Base-by-base conservation (phyloP, 1,140 invertebrate species). In the Reticulitermes speratus region DNA sequence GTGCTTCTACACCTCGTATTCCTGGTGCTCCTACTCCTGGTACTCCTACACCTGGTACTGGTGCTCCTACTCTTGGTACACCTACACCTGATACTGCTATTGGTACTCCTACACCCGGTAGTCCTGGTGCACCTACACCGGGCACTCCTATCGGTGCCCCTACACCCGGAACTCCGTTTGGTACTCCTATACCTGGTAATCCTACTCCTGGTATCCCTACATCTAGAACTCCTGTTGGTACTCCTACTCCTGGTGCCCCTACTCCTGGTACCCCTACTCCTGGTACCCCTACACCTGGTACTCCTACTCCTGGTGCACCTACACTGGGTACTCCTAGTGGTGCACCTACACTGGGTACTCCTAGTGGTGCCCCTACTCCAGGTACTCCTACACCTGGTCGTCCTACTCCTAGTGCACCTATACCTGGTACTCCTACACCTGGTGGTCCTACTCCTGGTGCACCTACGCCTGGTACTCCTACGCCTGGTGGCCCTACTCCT, bases 221-320 rank as follows among this genome's bases (percentile, higher is more conserved):
- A 84, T 86, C 87, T 86, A 44, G 32, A 85, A 52, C 19, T 8
- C 85, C 86, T 84, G 59, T 86, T 59, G 87, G 84, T 82, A 32
- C 38, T 69, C 87, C 87, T 21, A 84, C 87, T 9, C 88, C 87
- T 19, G 88, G 88, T 30, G 48, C 85, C 69, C 84, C 38, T 32
- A 87, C 87, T 82, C 87, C 87, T 38, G 86, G 85, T 86, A 59
- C 59, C 87, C 86, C 86, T 86, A 82, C 86, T 84, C 87, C 87
- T 86, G 55, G 32, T 86, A 52, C 19, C 7, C 85, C 86, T 84
- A 59, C 86, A 45, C 86, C 87, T 45, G 87, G 84, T 82, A 30
- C 32, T 69, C 87, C 87, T 21, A 84, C 87, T 14, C 88, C 87
- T 19, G 88, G 88, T 30, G 48, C 85, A 55, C 52, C 86, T n/a